Conservation (phyloP, 1,140 invertebrate genomes). For the Vollenhovia emeryi region DNA sequence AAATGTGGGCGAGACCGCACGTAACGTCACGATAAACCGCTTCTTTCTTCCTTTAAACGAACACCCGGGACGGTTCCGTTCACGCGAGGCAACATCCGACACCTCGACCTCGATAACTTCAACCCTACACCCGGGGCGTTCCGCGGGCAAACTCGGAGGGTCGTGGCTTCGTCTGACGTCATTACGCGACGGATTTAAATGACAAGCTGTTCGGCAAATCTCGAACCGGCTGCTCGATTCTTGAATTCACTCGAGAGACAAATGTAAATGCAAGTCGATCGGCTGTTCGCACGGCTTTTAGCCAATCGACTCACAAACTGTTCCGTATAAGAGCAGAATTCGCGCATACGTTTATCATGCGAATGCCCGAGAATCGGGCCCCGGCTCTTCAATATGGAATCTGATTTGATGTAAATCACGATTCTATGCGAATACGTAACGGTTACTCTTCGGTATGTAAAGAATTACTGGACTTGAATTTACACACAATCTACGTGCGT, state of each 20-base stretch:
- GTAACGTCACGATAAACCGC: slow-evolving; percentile 58
- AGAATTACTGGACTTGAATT: neutral
- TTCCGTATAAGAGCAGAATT: no score
- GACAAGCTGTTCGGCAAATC: neutral
- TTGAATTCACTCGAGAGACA: no score
- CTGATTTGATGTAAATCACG: neutral
- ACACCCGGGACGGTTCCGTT: neutral
- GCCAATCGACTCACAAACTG: no score
- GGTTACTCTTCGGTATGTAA: neutral
- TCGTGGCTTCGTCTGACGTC: neutral
- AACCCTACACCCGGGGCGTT: neutral
- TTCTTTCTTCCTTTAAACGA: slow-evolving; percentile 42
- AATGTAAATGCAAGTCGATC: no score
- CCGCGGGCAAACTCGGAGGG: neutral
- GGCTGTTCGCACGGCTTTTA: no score
- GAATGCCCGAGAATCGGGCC: no score
- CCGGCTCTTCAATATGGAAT: neutral
- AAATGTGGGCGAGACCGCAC: slow-evolving; percentile 71
- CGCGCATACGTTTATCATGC: no score
- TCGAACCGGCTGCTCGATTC: no score
- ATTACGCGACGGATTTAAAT: slow-evolving; percentile 16
- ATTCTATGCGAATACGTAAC: neutral
- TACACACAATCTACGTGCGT: neutral
- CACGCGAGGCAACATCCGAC: slow-evolving; percentile 30
- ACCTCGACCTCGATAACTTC: slow-evolving; percentile 23